Evolutionary conservation across 2,888 invertebrate genomes (phyloP).

Genomic region (Eupithecia pulchellata): DNA sequence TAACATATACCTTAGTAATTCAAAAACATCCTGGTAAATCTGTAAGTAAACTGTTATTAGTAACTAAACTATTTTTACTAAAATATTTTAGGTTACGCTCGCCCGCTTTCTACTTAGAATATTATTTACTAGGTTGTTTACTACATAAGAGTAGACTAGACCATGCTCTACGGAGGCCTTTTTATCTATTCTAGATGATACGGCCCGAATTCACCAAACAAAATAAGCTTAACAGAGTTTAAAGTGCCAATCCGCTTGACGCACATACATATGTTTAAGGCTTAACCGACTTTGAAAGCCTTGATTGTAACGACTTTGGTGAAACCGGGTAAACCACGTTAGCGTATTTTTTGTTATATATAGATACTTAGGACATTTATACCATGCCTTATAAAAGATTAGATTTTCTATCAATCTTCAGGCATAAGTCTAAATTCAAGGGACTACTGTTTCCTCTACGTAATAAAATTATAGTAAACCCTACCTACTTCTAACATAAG

Average conservation of each 20-base stretch:
- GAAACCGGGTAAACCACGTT: background rate
- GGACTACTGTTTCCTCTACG: background rate
- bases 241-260: background rate
- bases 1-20: slow-evolving; percentile 38
- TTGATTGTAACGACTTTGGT: background rate
- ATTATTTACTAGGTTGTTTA: slow-evolving; percentile 38
- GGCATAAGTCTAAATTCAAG: background rate
- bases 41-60: slow-evolving; percentile 45
- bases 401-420: background rate
- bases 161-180: slow-evolving; percentile 61
- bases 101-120: slow-evolving; percentile 60
- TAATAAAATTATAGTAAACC: background rate
- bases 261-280: background rate
- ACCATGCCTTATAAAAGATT: background rate
- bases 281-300: background rate
- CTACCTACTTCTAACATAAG: background rate
- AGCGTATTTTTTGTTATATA: background rate
- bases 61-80: slow-evolving; percentile 38
- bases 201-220: slow-evolving; percentile 3
- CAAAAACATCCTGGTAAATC: slow-evolving; percentile 39
- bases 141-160: slow-evolving; percentile 54
- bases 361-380: background rate
- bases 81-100: slow-evolving; percentile 60
- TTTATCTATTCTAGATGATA: slow-evolving; percentile 9
- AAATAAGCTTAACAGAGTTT: background rate